Percentiles rank a stretch among this genome's conserved stretches.
Conservation (phyloP, 2,113 vertebrate genomes). For the Nothoprocta pentlandii region DNA sequence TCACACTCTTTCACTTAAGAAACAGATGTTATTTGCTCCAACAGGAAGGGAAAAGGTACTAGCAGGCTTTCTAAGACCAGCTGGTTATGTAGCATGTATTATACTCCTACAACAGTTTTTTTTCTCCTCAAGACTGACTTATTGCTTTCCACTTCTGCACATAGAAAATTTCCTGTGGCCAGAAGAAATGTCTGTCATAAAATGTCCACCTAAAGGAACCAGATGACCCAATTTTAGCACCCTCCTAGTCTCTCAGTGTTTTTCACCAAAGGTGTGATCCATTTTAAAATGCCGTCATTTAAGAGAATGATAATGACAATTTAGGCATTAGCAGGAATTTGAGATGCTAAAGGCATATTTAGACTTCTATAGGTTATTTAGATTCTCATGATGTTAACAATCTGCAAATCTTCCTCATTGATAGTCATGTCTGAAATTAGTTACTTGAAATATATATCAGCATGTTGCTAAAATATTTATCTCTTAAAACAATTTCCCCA, state of each 20-base stretch:
- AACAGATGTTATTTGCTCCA: constrained; percentile 77
- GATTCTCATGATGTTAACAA: background rate
- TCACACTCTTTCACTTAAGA: constrained; percentile 70
- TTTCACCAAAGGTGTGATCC: background rate
- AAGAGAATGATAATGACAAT: background rate
- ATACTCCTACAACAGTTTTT: constrained; percentile 36
- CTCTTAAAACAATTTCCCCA: background rate
- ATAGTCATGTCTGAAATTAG: background rate
- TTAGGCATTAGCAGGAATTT: background rate
- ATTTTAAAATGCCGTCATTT: background rate
- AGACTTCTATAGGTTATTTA: background rate
- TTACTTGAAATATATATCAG: background rate
- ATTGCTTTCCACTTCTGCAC: constrained; percentile 44
- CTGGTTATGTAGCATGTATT: constrained; percentile 63
- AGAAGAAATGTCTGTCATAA: constrained; percentile 17
- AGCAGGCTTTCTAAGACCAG: constrained; percentile 67
- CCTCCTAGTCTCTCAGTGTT: background rate
- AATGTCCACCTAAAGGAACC: background rate
- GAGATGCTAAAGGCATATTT: background rate
- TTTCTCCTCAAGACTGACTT: constrained; percentile 45
- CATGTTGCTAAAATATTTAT: background rate
- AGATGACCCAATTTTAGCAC: background rate
- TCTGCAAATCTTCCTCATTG: background rate
- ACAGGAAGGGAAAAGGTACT: constrained; percentile 65
- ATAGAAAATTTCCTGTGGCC: constrained; percentile 55